Percentiles rank a stretch among this genome's conserved stretches.
phyloP scores from a whole-genome alignment of 2,888 invertebrate species.

The Carabus problematicus region DNA sequence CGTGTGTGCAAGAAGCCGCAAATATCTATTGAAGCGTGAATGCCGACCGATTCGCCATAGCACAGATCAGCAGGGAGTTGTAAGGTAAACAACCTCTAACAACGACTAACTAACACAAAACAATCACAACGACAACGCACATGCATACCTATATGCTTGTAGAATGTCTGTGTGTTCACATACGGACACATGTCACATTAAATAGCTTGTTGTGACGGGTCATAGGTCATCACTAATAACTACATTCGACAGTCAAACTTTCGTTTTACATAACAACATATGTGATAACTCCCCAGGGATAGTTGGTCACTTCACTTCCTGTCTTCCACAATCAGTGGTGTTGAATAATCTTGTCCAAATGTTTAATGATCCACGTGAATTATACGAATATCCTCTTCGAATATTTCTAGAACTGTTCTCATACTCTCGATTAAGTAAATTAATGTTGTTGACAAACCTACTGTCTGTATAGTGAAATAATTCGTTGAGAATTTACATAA shows the following conservation, averaged over 20 bases:
- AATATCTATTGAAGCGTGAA: constrained; percentile 39
- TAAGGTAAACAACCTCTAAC: constrained; percentile 14
- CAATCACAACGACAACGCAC: constrained; percentile 4
- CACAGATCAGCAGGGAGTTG: constrained; percentile 20
- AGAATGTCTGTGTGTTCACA: too few relatives aligned
- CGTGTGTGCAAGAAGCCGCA: constrained; percentile 15
- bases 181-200: too few relatives aligned
- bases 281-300: background rate
- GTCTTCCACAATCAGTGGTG: too few relatives aligned
- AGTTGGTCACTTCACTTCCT: background rate
- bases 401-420: too few relatives aligned
- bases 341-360: background rate
- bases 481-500: too few relatives aligned
- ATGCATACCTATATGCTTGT: too few relatives aligned
- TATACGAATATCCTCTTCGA: too few relatives aligned
- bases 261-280: constrained; percentile 19
- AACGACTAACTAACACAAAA: background rate
- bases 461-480: too few relatives aligned
- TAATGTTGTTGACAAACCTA: too few relatives aligned
- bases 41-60: constrained; percentile 37
- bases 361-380: constrained; percentile 1
- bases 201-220: constrained; percentile 11
- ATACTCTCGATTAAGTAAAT: too few relatives aligned
- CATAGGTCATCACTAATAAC: constrained; percentile 16
- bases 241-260: too few relatives aligned